A percentile compares a stretch with the other conserved stretches of the same genome.
Evolutionary conservation across 2,888 invertebrate species (phyloP).

Genomic region (Zaprionus obscuricornis): DNA sequence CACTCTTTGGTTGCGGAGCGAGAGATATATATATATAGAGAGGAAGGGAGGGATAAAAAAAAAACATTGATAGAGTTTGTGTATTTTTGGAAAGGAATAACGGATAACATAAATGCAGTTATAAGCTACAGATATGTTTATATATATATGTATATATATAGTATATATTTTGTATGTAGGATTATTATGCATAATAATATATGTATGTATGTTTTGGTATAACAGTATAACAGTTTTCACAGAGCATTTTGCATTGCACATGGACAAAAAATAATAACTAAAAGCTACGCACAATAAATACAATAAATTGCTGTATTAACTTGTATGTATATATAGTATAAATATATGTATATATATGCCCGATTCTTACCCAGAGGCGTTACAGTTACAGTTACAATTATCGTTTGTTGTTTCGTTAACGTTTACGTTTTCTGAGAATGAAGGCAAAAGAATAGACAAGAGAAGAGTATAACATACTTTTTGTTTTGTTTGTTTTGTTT

Average conservation of each 20-base stretch:
- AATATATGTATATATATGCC: constrained; percentile 38
- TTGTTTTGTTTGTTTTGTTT: constrained; percentile 1
- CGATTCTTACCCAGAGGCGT: constrained; percentile 62
- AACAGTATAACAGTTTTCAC: constrained; percentile 52
- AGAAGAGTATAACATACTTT: constrained; percentile 41
- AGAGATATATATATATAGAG: too few relatives aligned
- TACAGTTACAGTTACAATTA: constrained; percentile 26
- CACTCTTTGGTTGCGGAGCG: too few relatives aligned
- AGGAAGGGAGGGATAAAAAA: too few relatives aligned
- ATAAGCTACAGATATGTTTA: constrained; percentile 40
- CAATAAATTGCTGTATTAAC: constrained; percentile 41
- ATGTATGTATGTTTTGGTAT: too few relatives aligned
- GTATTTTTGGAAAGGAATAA: constrained; percentile 1
- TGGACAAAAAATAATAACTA: constrained; percentile 56
- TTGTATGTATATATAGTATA: constrained; percentile 24
- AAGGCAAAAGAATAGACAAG: constrained; percentile 32
- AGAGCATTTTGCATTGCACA: constrained; percentile 64
- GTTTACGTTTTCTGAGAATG: constrained; percentile 40
- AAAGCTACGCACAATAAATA: constrained; percentile 65
- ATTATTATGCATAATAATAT: too few relatives aligned
- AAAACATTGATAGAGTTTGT: too few relatives aligned
- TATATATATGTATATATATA: constrained; percentile 39
- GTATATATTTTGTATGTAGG: too few relatives aligned
- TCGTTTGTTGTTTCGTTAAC: constrained; percentile 14
- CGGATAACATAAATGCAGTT: constrained; percentile 45